A percentile compares a stretch with the other conserved stretches of the same genome.
phyloP scores from a whole-genome alignment of 2,113 vertebrate genomes.

The Nematolebias whitei region DNA sequence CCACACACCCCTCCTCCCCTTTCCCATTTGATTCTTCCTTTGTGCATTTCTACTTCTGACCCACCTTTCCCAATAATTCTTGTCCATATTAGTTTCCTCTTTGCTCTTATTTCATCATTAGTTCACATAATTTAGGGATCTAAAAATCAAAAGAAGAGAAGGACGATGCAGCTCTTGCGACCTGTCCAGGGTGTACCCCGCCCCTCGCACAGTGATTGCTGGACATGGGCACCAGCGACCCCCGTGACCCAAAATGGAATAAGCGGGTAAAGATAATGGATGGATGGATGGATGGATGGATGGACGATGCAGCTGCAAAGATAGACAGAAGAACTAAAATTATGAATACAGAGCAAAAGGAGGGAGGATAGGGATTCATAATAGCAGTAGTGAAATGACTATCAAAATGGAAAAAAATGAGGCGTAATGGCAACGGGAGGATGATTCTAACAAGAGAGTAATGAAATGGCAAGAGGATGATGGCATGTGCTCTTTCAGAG shows the following conservation, averaged over 20 bases:
- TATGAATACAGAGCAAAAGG: constrained; percentile 23
- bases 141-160: constrained; percentile 25
- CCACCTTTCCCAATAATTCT: constrained; percentile 31
- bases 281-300: too few species aligned
- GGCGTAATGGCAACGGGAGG: constrained; percentile 8
- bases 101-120: constrained; percentile 56
- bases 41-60: constrained; percentile 50
- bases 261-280: too few species aligned
- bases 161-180: constrained; percentile 7
- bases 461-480: constrained; percentile 29
- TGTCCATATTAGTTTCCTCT: constrained; percentile 65
- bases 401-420: constrained; percentile 26
- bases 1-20: neutral
- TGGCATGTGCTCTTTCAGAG: constrained; percentile 45
- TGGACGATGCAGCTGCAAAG: constrained; percentile 3
- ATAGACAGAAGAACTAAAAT: constrained; percentile 18
- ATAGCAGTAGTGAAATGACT: constrained; percentile 15
- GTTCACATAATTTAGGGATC: constrained; percentile 45
- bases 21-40: constrained; percentile 52
- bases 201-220: too few species aligned
- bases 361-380: constrained; percentile 15
- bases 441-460: neutral
- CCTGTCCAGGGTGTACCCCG: too few species aligned
- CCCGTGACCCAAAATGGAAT: too few species aligned
- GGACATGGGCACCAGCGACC: too few species aligned